Evolutionary conservation across 2,888 invertebrate species (phyloP).

Genomic region (Alsophila aescularia): DNA sequence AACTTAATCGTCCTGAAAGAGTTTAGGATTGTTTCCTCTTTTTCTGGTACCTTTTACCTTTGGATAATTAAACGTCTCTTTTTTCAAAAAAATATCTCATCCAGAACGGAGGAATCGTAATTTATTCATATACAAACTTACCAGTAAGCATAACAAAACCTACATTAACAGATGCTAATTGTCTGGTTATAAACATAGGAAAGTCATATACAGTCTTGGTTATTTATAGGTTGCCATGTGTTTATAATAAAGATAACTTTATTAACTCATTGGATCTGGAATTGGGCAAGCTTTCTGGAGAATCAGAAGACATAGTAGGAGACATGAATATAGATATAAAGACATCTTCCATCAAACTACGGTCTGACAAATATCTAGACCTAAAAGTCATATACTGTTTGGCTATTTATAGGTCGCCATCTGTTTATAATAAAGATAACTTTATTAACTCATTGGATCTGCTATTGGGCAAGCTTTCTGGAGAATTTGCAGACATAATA

Average conservation of each 20-base stretch:
- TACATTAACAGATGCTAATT: too few relatives aligned
- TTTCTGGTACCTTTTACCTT: neutral
- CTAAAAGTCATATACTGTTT: neutral
- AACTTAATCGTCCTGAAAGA: neutral
- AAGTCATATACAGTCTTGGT: too few relatives aligned
- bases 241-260: too few relatives aligned
- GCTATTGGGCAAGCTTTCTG: neutral
- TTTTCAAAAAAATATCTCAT: neutral
- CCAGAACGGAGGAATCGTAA: neutral
- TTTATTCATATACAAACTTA: neutral
- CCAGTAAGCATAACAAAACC: neutral
- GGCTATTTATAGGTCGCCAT: neutral
- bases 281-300: too few relatives aligned
- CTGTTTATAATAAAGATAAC: neutral
- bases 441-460: neutral
- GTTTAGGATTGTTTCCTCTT: neutral
- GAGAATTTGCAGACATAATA: neutral
- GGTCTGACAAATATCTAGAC: neutral
- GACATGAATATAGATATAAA: too few relatives aligned
- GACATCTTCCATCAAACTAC: too few relatives aligned
- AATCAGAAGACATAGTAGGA: too few relatives aligned
- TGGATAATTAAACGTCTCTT: neutral
- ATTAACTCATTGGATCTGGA: too few relatives aligned
- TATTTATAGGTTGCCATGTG: too few relatives aligned
- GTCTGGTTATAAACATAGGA: too few relatives aligned